phyloP scores from a whole-genome alignment of 2,797 vertebrate genomes.

The Platalea minor region DNA sequence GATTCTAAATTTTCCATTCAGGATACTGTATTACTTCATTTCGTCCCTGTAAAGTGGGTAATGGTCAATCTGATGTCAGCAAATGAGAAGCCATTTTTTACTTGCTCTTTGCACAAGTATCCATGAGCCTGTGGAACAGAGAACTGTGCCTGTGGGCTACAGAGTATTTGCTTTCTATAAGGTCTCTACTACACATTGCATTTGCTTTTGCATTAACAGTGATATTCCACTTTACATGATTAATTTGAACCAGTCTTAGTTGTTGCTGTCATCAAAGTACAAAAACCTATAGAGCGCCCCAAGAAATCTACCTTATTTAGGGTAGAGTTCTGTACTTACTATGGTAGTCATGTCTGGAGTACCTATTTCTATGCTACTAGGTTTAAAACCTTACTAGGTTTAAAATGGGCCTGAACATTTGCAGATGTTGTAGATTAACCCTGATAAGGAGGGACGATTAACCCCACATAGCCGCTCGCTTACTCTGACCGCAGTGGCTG shows the following conservation, averaged over 20 bases:
- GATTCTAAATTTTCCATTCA: not conserved
- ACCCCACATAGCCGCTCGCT: not conserved
- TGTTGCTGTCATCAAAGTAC: not conserved
- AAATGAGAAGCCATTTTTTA: not conserved
- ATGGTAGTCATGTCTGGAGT: not conserved
- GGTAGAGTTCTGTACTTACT: not conserved
- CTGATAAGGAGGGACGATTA: not conserved
- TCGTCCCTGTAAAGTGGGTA: not conserved
- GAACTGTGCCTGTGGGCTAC: not conserved
- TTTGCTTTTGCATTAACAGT: not conserved
- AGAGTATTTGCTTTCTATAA: not conserved
- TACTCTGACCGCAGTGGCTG: accelerated
- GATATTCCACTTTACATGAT: not conserved
- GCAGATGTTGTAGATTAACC: not conserved
- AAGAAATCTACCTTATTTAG: not conserved
- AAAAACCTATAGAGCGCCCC: accelerated
- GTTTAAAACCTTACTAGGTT: not conserved
- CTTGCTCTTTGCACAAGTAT: not conserved
- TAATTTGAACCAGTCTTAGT: not conserved
- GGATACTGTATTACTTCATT: not conserved
- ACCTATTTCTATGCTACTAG: not conserved
- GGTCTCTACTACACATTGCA: not conserved
- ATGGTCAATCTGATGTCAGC: not conserved
- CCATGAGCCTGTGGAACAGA: not conserved
- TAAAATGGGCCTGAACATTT: not conserved